Conservation (phyloP, 2,797 vertebrate species). For the Urocyon cinereoargenteus region DNA sequence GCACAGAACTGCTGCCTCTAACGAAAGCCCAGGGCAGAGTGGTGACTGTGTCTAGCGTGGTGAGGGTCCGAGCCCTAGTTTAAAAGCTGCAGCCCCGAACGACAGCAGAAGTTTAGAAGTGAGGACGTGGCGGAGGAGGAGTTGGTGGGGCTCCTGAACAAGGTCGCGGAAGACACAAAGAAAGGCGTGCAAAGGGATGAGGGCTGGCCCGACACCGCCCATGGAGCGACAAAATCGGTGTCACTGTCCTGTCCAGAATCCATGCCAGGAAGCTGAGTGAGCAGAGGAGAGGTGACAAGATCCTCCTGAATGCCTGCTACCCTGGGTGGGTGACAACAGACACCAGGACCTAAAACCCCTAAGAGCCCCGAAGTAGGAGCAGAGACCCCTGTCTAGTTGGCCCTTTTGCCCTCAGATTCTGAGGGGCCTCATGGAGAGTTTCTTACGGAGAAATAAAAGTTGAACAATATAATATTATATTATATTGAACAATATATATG, state of each 20-base stretch:
- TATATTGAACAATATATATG: no score
- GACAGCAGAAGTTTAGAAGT: constrained; percentile 91
- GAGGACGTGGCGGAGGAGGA: constrained; percentile 88
- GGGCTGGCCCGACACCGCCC: constrained; percentile 93
- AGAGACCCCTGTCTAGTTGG: no score
- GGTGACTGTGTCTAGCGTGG: constrained; percentile 94
- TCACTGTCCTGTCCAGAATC: constrained; percentile 95
- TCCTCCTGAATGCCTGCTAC: no score
- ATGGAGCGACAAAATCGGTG: constrained; percentile 92
- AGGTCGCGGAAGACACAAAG: constrained; percentile 91
- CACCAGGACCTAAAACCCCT: no score
- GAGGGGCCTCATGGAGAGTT: constrained; percentile 92
- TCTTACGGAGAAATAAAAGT: constrained; percentile 90
- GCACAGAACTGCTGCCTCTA: no score
- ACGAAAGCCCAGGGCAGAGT: constrained; percentile 89
- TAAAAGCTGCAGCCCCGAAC: constrained; percentile 88
- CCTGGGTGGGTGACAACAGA: no score
- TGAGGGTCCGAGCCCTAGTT: constrained; percentile 81
- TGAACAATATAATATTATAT: no score
- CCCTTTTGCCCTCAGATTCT: constrained; percentile 90
- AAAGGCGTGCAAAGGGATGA: constrained; percentile 86
- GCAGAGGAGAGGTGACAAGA: no score
- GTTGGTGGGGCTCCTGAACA: constrained; percentile 91
- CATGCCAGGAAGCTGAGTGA: constrained; percentile 87
- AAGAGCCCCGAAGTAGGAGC: no score